These are phyloP conservation scores for Falcunculus frontatus DNA, from an alignment of 2,113 vertebrate species.

Conservation along the genomic window DNA sequence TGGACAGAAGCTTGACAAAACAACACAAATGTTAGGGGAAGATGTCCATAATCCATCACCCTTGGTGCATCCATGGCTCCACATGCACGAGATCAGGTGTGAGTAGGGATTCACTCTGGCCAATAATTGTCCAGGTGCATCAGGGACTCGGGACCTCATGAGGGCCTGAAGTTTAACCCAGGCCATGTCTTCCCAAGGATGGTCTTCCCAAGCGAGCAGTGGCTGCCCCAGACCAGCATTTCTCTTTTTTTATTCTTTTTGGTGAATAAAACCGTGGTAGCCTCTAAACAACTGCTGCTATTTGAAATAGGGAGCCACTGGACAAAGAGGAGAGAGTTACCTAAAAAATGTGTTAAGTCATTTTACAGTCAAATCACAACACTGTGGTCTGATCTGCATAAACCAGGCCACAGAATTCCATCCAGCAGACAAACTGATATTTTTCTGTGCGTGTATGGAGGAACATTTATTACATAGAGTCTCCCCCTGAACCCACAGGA, in stretches of 20 bases:
- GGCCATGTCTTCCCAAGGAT: too few species aligned
- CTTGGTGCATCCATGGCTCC: not conserved
- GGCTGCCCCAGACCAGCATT: not conserved
- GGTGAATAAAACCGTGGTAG: not conserved
- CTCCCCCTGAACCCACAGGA: not conserved
- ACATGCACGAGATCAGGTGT: fast-evolving
- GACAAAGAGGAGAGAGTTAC: not conserved
- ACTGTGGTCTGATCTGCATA: not conserved
- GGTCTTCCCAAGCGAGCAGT: not conserved
- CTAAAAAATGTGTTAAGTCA: not conserved
- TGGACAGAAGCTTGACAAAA: not conserved
- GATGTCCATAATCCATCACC: not conserved
- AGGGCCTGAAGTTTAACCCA: not conserved
- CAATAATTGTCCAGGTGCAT: not conserved
- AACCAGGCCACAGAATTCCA: not conserved
- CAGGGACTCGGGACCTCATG: not conserved
- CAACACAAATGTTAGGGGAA: not conserved
- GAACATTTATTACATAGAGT: not conserved
- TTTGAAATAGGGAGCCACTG: not conserved
- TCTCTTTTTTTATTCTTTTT: not conserved
- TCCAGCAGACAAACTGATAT: not conserved
- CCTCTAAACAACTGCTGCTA: not conserved
- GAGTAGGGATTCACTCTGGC: not conserved
- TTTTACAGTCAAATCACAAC: not conserved
- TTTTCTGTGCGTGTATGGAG: fast-evolving